phyloP scores from a whole-genome alignment of 2,113 vertebrate species.

The Rissa tridactyla region DNA sequence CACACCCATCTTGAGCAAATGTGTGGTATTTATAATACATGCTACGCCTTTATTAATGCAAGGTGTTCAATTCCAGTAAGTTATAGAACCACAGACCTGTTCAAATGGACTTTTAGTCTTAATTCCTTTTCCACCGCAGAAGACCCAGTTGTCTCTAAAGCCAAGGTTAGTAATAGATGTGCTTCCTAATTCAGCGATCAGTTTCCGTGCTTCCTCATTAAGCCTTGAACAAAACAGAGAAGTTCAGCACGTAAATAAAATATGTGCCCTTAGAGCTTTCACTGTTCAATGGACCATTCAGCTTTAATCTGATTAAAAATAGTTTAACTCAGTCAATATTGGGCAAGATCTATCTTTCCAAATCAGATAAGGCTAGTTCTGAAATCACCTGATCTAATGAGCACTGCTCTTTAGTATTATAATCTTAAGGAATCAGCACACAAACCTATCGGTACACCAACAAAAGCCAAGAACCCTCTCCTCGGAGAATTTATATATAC shows the following conservation, averaged over 20 bases:
- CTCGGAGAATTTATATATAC: neutral
- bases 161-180: constrained; percentile 77
- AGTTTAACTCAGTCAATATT: neutral
- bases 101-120: constrained; percentile 98
- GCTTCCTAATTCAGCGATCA: constrained; percentile 89
- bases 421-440: neutral
- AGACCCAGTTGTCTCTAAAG: constrained; percentile 98
- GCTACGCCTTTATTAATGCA: neutral
- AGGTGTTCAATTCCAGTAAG: neutral
- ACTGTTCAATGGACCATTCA: neutral
- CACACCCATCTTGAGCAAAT: neutral
- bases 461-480: neutral
- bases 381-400: neutral
- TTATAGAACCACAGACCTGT: constrained; percentile 79
- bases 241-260: neutral
- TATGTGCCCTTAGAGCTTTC: neutral
- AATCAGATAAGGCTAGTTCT: neutral
- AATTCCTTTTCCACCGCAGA: constrained; percentile 97
- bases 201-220: constrained; percentile 86
- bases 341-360: neutral
- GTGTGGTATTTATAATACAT: neutral
- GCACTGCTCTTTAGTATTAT: neutral
- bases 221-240: constrained; percentile 74
- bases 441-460: neutral
- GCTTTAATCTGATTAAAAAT: neutral